Evolutionary conservation across 2,888 invertebrate genomes (phyloP).

Genomic region (Oxytorus armatus): DNA sequence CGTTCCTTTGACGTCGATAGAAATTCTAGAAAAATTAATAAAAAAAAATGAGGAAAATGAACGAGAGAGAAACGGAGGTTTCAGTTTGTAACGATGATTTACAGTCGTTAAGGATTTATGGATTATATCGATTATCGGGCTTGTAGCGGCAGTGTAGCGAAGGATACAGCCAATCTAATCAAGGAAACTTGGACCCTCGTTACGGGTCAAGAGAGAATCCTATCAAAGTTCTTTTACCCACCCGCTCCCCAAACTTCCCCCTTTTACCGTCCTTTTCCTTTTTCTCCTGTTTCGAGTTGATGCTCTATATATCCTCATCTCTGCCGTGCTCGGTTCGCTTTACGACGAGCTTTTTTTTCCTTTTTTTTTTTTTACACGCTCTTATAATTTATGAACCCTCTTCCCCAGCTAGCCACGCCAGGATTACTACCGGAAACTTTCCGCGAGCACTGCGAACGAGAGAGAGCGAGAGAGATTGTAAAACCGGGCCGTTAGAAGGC

Average conservation of each 20-base stretch:
- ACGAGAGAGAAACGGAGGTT: conserved; percentile 12
- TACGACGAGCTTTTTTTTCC: conserved; percentile 38
- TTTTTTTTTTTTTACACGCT: conserved; percentile 49
- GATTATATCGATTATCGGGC: conserved; percentile 55
- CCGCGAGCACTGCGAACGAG: conserved; percentile 20
- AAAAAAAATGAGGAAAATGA: neutral
- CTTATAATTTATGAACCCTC: conserved; percentile 65
- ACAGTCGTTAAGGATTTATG: conserved; percentile 49
- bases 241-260: neutral
- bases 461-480: conserved; percentile 19
- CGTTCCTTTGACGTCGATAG: neutral
- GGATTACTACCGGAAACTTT: conserved; percentile 55
- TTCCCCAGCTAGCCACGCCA: conserved; percentile 25
- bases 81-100: conserved; percentile 41
- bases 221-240: conserved; percentile 46
- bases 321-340: conserved; percentile 30
- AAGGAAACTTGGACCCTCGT: conserved; percentile 40
- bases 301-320: neutral
- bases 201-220: conserved; percentile 60
- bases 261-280: neutral
- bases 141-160: conserved; percentile 5
- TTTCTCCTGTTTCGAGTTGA: conserved; percentile 28
- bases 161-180: conserved; percentile 54
- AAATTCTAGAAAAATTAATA: conserved; percentile 44
- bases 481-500: conserved; percentile 27